Conservation (phyloP, 1,140 invertebrate genomes). For the Bradysia coprophila region DNA sequence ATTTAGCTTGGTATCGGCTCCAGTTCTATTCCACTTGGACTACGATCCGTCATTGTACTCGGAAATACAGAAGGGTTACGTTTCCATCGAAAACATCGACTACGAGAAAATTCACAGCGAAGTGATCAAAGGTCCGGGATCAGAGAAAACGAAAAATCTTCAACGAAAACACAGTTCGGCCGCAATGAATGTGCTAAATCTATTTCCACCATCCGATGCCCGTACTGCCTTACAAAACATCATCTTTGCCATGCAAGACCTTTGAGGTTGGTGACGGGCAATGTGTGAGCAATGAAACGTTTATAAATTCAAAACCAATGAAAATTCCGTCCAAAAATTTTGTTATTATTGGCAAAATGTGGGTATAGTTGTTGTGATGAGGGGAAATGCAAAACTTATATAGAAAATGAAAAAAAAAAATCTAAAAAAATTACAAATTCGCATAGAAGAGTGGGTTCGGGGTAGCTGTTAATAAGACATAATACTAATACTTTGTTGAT, state of each 20-base stretch:
- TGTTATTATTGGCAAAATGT: too few species aligned
- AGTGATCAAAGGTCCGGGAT: slow-evolving; percentile 44
- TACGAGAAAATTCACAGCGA: slow-evolving; percentile 46
- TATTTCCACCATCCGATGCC: slow-evolving; percentile 55
- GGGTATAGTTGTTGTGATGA: too few species aligned
- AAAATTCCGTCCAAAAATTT: too few species aligned
- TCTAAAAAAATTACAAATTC: too few species aligned
- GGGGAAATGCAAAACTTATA: too few species aligned
- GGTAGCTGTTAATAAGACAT: too few species aligned
- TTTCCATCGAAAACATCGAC: slow-evolving; percentile 55
- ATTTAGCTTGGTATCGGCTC: slow-evolving; percentile 61
- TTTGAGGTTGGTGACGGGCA: slow-evolving; percentile 11
- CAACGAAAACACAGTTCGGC: slow-evolving; percentile 56
- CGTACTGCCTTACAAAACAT: slow-evolving; percentile 58
- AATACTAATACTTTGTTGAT: too few species aligned
- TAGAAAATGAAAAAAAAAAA: too few species aligned
- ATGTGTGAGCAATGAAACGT: background rate
- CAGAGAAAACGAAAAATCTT: slow-evolving; percentile 52
- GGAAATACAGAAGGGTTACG: slow-evolving; percentile 49
- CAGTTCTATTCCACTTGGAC: slow-evolving; percentile 66
- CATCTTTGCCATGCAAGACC: slow-evolving; percentile 56
- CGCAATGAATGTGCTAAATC: slow-evolving; percentile 51
- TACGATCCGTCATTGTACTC: slow-evolving; percentile 47
- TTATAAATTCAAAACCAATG: too few species aligned
- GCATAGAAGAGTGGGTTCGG: too few species aligned